Percentiles rank a stretch among this genome's conserved stretches.
Evolutionary conservation across 2,113 vertebrate genomes (phyloP).

Genomic region (Gymnocephalus cernua): DNA sequence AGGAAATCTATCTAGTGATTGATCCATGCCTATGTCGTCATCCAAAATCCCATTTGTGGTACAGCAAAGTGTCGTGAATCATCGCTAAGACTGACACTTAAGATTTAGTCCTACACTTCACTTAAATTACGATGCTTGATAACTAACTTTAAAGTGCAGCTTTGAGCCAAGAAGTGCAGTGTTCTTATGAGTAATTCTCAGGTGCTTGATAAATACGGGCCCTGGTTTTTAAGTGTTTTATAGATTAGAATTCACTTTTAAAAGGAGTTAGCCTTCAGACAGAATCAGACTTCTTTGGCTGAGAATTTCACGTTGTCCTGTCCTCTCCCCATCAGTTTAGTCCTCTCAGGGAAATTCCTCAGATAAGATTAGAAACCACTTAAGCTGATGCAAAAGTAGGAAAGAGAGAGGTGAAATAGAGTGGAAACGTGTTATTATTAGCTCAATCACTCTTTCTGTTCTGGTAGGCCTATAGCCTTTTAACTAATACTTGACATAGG

Average conservation of each 20-base stretch:
- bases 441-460: slow-evolving; percentile 9
- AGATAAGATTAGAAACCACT: slow-evolving; percentile 71
- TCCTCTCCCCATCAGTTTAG: slow-evolving; percentile 13
- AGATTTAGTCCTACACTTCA: too few species aligned
- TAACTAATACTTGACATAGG: too few species aligned
- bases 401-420: slow-evolving; percentile 10
- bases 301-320: slow-evolving; percentile 3
- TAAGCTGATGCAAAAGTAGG: slow-evolving; percentile 43
- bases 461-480: background rate
- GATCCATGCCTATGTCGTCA: too few species aligned
- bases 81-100: too few species aligned
- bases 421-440: slow-evolving; percentile 26
- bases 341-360: slow-evolving; percentile 63
- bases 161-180: too few species aligned
- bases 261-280: background rate
- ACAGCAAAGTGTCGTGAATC: too few species aligned
- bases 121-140: too few species aligned
- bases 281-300: background rate
- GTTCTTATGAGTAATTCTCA: too few species aligned
- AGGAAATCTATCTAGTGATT: too few species aligned
- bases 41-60: too few species aligned
- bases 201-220: too few species aligned
- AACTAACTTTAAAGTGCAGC: too few species aligned
- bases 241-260: background rate
- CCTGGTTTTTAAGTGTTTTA: background rate